These are phyloP conservation scores for Hydractinia echinata DNA, from an alignment of 30 jellyfish, hydroid and myxozoan genomes.

Conservation along the genomic window DNA sequence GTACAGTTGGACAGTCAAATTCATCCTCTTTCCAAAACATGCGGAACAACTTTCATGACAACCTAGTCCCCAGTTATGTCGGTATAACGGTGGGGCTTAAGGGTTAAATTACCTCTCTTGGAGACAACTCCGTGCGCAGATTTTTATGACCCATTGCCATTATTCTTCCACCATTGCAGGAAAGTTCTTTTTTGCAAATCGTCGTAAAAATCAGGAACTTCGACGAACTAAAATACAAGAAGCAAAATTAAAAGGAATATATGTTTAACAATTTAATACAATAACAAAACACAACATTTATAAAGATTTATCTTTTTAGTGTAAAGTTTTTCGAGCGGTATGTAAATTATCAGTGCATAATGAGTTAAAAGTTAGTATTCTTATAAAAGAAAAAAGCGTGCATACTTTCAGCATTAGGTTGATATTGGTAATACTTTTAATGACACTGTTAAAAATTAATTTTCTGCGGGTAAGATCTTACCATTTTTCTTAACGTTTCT, in stretches of 20 bases:
- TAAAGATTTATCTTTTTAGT: not conserved
- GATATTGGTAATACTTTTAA: too few species aligned
- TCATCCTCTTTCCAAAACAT: too few species aligned
- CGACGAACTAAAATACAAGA: constrained; percentile 50
- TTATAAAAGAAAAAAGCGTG: not conserved
- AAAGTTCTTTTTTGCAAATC: constrained; percentile 64
- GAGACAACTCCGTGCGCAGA: constrained; percentile 56
- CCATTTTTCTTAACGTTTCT: constrained; percentile 83
- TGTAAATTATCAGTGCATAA: too few species aligned
- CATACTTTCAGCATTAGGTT: too few species aligned
- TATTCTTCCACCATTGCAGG: constrained; percentile 97
- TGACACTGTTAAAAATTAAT: too few species aligned
- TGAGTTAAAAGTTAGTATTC: not conserved
- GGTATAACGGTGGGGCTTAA: not conserved
- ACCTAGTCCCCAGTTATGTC: too few species aligned
- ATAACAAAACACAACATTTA: not conserved
- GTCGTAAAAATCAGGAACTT: constrained; percentile 80
- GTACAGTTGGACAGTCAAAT: too few species aligned
- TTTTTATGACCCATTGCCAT: constrained; percentile 93
- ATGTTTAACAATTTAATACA: not conserved
- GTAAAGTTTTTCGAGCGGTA: too few species aligned
- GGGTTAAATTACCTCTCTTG: constrained; percentile 51
- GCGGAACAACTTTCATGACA: too few species aligned
- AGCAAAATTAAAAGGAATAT: not conserved
- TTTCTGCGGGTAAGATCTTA: constrained; percentile 16